Evolutionary conservation across 2,888 invertebrate genomes (phyloP).

Genomic region (Acleris cristana): DNA sequence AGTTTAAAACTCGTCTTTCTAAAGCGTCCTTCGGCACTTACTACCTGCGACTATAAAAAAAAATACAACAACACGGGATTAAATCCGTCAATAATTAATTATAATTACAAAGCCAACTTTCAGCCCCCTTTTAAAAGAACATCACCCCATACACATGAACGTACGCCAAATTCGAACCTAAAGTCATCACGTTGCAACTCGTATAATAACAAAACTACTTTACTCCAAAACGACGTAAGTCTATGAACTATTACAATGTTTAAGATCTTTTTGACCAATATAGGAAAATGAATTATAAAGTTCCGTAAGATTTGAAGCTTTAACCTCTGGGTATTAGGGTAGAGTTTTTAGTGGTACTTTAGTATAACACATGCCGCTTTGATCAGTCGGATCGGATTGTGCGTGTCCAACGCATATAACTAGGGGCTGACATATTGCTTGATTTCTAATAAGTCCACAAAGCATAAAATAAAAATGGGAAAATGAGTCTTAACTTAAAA

Average conservation of each 20-base stretch:
- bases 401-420: slow-evolving; percentile 5
- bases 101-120: slow-evolving; percentile 12
- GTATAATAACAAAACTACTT: not conserved
- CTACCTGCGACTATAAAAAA: not conserved
- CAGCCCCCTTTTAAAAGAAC: slow-evolving; percentile 21
- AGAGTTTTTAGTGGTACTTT: not conserved
- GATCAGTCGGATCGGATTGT: not conserved
- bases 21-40: not conserved
- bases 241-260: too few species aligned
- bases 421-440: not conserved
- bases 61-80: slow-evolving; percentile 25
- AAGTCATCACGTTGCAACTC: not conserved
- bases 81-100: slow-evolving; percentile 51
- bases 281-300: too few species aligned
- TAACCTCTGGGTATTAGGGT: not conserved
- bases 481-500: too few species aligned
- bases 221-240: too few species aligned
- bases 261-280: too few species aligned
- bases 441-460: not conserved
- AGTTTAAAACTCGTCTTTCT: not conserved
- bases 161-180: slow-evolving; percentile 3
- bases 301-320: too few species aligned
- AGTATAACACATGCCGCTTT: not conserved
- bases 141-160: slow-evolving; percentile 3
- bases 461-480: too few species aligned